Conservation (phyloP, 2,888 invertebrate species). For the Hedya salicella region DNA sequence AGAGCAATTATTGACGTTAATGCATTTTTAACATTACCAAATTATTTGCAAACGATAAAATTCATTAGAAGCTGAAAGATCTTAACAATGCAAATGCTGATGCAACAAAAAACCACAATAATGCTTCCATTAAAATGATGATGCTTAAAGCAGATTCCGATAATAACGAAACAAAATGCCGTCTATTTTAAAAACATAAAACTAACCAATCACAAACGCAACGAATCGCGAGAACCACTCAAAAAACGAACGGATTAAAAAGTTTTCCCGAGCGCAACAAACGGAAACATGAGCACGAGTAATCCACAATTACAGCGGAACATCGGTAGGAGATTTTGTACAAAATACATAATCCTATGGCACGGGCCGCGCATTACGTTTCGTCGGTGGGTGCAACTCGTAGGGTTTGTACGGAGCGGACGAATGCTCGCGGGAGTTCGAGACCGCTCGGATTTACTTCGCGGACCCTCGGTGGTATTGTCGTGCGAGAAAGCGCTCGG, state of each 20-base stretch:
- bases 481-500: conserved; percentile 38
- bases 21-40: no score
- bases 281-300: conserved; percentile 74
- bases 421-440: conserved; percentile 68
- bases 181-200: conserved; percentile 29
- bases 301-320: conserved; percentile 82
- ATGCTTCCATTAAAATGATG: not conserved
- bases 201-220: conserved; percentile 33
- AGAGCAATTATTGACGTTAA: no score
- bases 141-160: conserved; percentile 16
- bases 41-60: no score
- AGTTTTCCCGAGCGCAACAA: conserved; percentile 56
- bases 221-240: conserved; percentile 23
- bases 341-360: conserved; percentile 77
- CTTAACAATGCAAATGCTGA: no score
- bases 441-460: conserved; percentile 63
- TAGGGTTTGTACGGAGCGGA: conserved; percentile 50
- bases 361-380: conserved; percentile 44
- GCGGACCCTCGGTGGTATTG: conserved; percentile 57
- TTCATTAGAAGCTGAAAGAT: no score
- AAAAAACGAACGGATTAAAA: conserved; percentile 37
- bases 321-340: conserved; percentile 79
- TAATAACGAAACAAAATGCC: conserved; percentile 10
- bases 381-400: conserved; percentile 34
- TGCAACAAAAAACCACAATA: no score